These are phyloP conservation scores for Scaptomyza pallida DNA, from an alignment of 1,140 invertebrate species.

Conservation along the genomic window DNA sequence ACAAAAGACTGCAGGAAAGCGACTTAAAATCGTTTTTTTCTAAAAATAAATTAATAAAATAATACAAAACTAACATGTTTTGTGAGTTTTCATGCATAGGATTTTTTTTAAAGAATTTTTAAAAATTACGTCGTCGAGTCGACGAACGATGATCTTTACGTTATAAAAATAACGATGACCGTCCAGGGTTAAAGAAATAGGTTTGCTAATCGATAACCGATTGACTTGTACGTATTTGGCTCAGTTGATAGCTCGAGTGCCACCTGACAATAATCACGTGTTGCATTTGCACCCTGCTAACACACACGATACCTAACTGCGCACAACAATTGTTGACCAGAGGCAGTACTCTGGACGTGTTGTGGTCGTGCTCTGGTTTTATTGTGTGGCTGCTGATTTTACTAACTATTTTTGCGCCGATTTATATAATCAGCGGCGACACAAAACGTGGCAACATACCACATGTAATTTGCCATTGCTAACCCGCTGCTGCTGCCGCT, in stretches of 20 bases:
- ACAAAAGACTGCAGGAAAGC: too few relatives aligned
- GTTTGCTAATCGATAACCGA: too few relatives aligned
- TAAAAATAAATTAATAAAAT: too few relatives aligned
- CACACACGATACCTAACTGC: constrained; percentile 33
- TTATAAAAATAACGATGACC: too few relatives aligned
- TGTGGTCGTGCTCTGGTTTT: constrained; percentile 32
- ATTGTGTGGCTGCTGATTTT: constrained; percentile 32
- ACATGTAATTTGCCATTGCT: constrained; percentile 56
- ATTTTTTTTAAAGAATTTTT: too few relatives aligned
- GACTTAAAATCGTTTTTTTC: too few relatives aligned
- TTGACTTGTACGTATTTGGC: neutral
- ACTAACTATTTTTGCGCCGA: constrained; percentile 54
- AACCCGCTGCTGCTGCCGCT: neutral
- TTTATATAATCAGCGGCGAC: constrained; percentile 80
- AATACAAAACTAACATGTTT: too few relatives aligned
- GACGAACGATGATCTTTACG: too few relatives aligned
- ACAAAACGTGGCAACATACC: constrained; percentile 78
- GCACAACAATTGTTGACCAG: constrained; percentile 64
- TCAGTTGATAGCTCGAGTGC: constrained; percentile 6
- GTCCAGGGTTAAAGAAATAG: too few relatives aligned
- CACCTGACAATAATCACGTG: constrained; percentile 73
- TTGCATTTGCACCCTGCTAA: constrained; percentile 25
- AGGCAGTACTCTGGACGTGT: constrained; percentile 54
- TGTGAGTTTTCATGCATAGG: too few relatives aligned
- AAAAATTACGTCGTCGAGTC: too few relatives aligned